phyloP scores from a whole-genome alignment of 1,140 invertebrate genomes.

The Artemia franciscana region DNA sequence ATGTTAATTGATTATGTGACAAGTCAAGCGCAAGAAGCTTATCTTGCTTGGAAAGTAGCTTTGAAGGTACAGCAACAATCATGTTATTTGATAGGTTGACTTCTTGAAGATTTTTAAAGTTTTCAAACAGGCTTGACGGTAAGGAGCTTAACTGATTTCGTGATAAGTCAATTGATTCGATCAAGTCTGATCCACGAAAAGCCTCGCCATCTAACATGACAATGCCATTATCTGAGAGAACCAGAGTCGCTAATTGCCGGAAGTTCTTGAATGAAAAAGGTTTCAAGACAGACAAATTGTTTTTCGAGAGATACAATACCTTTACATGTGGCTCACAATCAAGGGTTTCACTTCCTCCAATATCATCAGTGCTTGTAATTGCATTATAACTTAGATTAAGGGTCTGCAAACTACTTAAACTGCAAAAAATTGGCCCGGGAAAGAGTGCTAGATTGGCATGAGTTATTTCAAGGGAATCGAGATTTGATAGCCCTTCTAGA shows the following conservation, averaged over 20 bases:
- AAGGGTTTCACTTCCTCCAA: constrained; percentile 54
- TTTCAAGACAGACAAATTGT: constrained; percentile 47
- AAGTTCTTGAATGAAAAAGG: constrained; percentile 20
- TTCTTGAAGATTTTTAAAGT: constrained; percentile 48
- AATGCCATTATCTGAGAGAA: constrained; percentile 48
- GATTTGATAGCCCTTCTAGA: constrained; percentile 39
- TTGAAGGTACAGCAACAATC: constrained; percentile 45
- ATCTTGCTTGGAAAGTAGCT: constrained; percentile 56
- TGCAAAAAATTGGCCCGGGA: constrained; percentile 56
- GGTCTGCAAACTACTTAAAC: constrained; percentile 43
- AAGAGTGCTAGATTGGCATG: constrained; percentile 67
- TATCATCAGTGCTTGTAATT: constrained; percentile 52
- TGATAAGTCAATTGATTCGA: constrained; percentile 72
- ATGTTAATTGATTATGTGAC: constrained; percentile 59
- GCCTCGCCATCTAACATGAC: constrained; percentile 19
- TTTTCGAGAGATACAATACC: constrained; percentile 57
- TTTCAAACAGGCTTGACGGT: constrained; percentile 47
- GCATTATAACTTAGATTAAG: constrained; percentile 59
- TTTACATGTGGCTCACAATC: constrained; percentile 54
- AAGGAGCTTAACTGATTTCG: constrained; percentile 49
- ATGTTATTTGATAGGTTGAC: constrained; percentile 58
- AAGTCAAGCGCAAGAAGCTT: constrained; percentile 62
- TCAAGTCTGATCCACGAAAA: constrained; percentile 52
- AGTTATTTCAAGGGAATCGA: constrained; percentile 56
- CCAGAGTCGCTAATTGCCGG: constrained; percentile 42